These are phyloP conservation scores for Caenorhabditis sulstoni DNA, from an alignment of 2,888 invertebrate species.

Conservation along the genomic window DNA sequence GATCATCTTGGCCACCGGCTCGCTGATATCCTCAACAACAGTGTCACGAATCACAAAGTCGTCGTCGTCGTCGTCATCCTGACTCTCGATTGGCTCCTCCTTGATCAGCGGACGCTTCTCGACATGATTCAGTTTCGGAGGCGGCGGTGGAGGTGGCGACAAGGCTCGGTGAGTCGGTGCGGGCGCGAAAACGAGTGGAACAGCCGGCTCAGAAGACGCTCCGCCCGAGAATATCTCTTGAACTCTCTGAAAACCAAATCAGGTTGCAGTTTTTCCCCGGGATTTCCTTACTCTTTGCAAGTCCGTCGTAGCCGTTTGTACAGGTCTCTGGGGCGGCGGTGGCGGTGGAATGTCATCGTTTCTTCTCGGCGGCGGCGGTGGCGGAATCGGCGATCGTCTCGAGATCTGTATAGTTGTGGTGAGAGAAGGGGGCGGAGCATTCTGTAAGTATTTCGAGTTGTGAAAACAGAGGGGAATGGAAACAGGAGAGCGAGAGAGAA, in stretches of 20 bases:
- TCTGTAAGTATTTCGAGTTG: not conserved
- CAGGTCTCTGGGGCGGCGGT: conserved; percentile 41
- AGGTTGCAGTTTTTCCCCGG: too few relatives aligned
- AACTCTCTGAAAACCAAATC: conserved; percentile 22
- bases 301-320: conserved; percentile 12
- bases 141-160: conserved; percentile 22
- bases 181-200: conserved; percentile 5
- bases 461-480: not conserved
- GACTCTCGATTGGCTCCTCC: not conserved
- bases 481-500: not conserved
- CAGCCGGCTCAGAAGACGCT: not conserved
- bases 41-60: conserved; percentile 54
- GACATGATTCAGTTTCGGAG: conserved; percentile 3
- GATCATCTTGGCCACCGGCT: not conserved
- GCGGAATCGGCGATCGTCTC: conserved; percentile 17
- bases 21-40: conserved; percentile 19
- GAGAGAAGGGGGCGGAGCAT: conserved; percentile 25
- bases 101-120: conserved; percentile 20
- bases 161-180: not conserved
- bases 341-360: conserved; percentile 26
- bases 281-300: conserved; percentile 31
- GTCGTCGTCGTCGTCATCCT: conserved; percentile 34
- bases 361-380: conserved; percentile 30
- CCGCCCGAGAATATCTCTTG: conserved; percentile 27
- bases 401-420: conserved; percentile 19